Conservation (phyloP, 2,113 vertebrate genomes). For the Ranitomeya variabilis region DNA sequence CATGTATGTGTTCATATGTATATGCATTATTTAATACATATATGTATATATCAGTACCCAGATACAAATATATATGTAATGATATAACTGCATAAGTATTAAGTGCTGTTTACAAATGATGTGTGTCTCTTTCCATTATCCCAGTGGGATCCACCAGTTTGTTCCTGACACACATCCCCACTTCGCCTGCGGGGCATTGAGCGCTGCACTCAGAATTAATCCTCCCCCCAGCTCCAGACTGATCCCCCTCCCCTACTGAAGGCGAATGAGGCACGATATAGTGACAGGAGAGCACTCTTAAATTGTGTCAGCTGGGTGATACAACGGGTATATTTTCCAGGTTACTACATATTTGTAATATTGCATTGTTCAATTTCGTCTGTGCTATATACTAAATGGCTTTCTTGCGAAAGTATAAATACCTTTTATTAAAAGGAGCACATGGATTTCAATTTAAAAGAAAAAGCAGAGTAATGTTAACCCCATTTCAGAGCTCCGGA, state of each 20-base stretch:
- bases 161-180: constrained; percentile 34
- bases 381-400: neutral
- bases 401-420: too few species aligned
- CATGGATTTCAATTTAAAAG: neutral
- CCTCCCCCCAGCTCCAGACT: constrained; percentile 11
- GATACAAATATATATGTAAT: neutral
- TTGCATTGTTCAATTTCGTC: neutral
- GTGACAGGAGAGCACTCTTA: neutral
- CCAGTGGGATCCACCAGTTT: constrained; percentile 15
- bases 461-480: neutral
- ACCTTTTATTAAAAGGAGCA: neutral
- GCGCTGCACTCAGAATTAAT: neutral
- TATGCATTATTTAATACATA: neutral
- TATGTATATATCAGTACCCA: neutral
- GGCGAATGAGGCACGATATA: neutral
- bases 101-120: neutral
- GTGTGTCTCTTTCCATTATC: constrained; percentile 14
- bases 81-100: neutral
- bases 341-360: neutral
- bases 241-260: constrained; percentile 7
- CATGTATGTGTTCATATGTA: neutral
- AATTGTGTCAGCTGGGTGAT: neutral
- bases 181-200: constrained; percentile 19
- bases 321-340: neutral
- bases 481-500: neutral